Evolutionary conservation across 2,113 vertebrate genomes (phyloP).

Genomic region (Psephotus haematonotus): DNA sequence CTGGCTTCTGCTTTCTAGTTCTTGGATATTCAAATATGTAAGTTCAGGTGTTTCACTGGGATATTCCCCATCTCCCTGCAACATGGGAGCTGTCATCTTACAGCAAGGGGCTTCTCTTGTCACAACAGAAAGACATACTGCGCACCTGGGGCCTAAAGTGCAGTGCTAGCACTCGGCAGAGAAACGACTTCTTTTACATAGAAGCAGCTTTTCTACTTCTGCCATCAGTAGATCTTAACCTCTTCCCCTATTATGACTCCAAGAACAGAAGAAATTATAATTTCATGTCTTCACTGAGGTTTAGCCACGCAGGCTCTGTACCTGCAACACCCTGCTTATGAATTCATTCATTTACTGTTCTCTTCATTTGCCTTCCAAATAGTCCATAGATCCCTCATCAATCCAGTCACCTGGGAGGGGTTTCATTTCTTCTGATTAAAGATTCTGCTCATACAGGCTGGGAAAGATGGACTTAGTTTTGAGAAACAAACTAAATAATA

Average conservation of each 20-base stretch:
- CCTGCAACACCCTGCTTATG: not conserved
- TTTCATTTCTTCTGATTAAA: not conserved
- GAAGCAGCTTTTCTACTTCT: not conserved
- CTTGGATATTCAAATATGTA: rapidly evolving
- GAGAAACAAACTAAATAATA: not conserved
- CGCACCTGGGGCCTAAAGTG: not conserved
- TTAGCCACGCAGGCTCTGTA: not conserved
- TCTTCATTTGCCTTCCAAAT: not conserved
- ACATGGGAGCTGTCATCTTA: not conserved
- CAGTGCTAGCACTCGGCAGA: not conserved
- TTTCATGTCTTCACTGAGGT: not conserved
- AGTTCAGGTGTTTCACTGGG: not conserved
- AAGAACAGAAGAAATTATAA: not conserved
- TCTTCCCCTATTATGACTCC: not conserved
- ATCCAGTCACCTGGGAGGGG: not conserved
- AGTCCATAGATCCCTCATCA: not conserved
- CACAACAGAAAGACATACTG: not conserved
- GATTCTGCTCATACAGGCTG: not conserved
- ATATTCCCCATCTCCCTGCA: not conserved
- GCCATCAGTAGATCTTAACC: not conserved
- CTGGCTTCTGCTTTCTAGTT: not conserved
- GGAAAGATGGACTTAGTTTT: not conserved
- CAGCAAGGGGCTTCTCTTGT: not conserved
- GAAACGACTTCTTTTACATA: not conserved
- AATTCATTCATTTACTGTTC: not conserved